Conservation (phyloP, 2,113 vertebrate species). For the Turdus rufiventris region DNA sequence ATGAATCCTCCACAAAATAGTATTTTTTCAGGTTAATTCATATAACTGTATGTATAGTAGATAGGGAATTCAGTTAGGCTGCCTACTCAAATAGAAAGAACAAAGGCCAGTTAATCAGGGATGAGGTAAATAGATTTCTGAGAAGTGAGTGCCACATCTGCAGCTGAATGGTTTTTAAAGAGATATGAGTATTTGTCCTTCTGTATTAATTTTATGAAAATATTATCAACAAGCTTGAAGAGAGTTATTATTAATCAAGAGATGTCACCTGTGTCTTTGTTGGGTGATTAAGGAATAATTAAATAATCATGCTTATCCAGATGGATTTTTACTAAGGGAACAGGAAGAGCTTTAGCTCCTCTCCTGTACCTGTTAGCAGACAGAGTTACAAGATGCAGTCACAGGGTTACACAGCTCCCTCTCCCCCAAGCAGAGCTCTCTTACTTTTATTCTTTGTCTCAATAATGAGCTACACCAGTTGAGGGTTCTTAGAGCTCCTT, state of each 20-base stretch:
- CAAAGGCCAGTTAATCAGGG: background rate
- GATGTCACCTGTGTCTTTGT: background rate
- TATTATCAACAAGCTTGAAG: background rate
- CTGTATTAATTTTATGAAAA: background rate
- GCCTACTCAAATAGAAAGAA: background rate
- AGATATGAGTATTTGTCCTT: background rate
- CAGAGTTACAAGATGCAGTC: background rate
- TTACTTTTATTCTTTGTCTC: background rate
- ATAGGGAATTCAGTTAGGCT: background rate
- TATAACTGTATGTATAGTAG: background rate
- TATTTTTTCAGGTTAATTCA: background rate
- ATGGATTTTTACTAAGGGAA: background rate
- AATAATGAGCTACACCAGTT: background rate
- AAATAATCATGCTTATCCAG: background rate
- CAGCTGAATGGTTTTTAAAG: background rate
- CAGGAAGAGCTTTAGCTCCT: background rate
- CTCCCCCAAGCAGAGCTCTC: background rate
- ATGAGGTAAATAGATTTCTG: background rate
- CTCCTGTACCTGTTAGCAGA: fast-evolving
- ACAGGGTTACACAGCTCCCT: background rate
- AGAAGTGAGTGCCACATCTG: background rate
- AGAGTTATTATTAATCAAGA: background rate
- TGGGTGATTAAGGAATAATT: background rate
- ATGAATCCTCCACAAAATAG: background rate
- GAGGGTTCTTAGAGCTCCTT: background rate